Evolutionary conservation across 2,888 invertebrate genomes (phyloP).

Genomic region (Aphidius colemani): DNA sequence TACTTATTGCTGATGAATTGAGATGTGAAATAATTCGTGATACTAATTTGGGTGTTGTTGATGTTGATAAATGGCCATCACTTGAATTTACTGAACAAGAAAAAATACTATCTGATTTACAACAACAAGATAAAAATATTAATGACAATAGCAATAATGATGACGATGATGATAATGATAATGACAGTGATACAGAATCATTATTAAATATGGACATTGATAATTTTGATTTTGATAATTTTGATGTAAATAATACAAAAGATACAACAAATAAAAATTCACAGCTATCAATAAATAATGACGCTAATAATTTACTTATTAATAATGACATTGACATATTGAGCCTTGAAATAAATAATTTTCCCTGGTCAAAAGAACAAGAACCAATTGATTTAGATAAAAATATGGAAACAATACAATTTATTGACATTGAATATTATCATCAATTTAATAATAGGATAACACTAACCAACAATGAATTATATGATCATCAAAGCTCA

Average conservation of each 20-base stretch:
- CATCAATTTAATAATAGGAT: conserved; percentile 64
- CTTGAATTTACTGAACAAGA: conserved; percentile 37
- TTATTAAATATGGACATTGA: neutral
- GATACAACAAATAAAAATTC: neutral
- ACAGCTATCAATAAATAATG: no score
- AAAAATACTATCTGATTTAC: neutral
- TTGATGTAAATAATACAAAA: neutral
- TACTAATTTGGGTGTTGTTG: conserved; percentile 56
- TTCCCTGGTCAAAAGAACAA: conserved; percentile 62
- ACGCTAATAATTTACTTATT: neutral
- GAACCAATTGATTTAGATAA: conserved; percentile 75
- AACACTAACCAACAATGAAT: conserved; percentile 16
- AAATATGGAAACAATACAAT: conserved; percentile 64
- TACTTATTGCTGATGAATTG: conserved; percentile 77
- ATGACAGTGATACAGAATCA: neutral
- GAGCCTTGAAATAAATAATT: conserved; percentile 44
- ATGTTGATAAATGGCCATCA: conserved; percentile 40
- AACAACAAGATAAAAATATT: no score
- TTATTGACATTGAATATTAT: conserved; percentile 75
- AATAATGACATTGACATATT: conserved; percentile 13
- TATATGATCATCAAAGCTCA: conserved; percentile 5
- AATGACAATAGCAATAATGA: neutral
- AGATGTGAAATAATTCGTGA: conserved; percentile 63
- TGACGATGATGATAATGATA: conserved; percentile 9
- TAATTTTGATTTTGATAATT: conserved; percentile 1